Evolutionary conservation across 2,888 invertebrate species (phyloP).

Genomic region (Emmelina monodactyla): DNA sequence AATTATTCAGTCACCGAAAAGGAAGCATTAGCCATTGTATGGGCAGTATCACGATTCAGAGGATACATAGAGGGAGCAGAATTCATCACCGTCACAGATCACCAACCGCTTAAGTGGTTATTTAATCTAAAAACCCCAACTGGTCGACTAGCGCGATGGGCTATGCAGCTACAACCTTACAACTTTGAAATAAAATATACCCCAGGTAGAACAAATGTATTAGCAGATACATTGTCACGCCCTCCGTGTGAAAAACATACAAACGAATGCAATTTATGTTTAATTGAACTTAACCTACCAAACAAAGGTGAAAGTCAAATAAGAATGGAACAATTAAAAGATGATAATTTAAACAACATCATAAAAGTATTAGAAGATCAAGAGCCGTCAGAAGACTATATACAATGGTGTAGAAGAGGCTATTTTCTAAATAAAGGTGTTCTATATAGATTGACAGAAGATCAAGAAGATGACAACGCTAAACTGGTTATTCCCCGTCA

Average conservation of each 20-base stretch:
- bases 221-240: conserved; percentile 9
- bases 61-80: conserved; percentile 8
- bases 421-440: no score
- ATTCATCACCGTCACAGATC: conserved; percentile 6
- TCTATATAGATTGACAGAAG: no score
- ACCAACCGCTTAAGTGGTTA: conserved; percentile 10
- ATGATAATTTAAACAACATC: no score
- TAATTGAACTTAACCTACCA: background rate
- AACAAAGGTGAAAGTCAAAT: no score
- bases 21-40: conserved; percentile 10
- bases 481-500: no score
- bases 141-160: conserved; percentile 13
- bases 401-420: no score
- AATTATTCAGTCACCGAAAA: conserved; percentile 10
- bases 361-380: no score
- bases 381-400: no score
- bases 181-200: conserved; percentile 7
- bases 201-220: conserved; percentile 9
- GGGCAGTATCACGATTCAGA: conserved; percentile 9
- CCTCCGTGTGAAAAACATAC: conserved; percentile 2
- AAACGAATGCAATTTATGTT: background rate
- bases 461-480: no score
- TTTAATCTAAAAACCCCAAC: conserved; percentile 7
- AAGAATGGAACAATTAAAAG: no score
- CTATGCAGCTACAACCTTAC: conserved; percentile 9